Evolutionary conservation across 2,797 vertebrate genomes (phyloP).

Genomic region (Anguilla obscura): DNA sequence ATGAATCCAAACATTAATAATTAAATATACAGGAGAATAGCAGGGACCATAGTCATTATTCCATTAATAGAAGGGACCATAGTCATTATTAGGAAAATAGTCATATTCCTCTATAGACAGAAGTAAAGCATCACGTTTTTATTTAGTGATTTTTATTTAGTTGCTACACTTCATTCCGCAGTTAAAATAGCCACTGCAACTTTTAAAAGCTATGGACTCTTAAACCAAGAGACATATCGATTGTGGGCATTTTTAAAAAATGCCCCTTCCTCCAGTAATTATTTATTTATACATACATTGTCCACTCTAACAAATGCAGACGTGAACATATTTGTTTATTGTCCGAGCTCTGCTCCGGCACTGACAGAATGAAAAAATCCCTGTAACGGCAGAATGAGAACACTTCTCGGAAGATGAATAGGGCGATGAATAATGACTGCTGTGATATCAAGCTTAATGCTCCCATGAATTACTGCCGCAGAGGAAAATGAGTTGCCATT

Average conservation of each 20-base stretch:
- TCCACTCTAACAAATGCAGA: not conserved
- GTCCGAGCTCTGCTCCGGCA: not conserved
- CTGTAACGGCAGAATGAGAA: not conserved
- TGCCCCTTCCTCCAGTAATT: not conserved
- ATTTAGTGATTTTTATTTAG: conserved; percentile 10
- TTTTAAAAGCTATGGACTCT: not conserved
- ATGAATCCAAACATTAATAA: conserved; percentile 33
- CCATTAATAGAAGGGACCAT: not conserved
- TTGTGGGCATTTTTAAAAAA: not conserved
- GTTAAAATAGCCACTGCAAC: not conserved
- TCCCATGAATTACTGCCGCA: conserved; percentile 13
- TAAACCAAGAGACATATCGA: not conserved
- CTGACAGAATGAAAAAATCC: not conserved
- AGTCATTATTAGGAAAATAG: not conserved
- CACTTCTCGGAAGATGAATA: not conserved
- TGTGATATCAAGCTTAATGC: conserved; percentile 17
- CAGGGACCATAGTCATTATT: not conserved
- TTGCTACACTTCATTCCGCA: not conserved
- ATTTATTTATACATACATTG: not conserved
- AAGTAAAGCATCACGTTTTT: not conserved
- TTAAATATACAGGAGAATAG: conserved; percentile 17
- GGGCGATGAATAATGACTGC: not conserved
- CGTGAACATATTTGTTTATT: not conserved
- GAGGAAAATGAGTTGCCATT: conserved; percentile 17
- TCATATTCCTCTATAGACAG: conserved; percentile 17